Evolutionary conservation across 2,888 invertebrate genomes (phyloP).

Genomic region (Romanomermis culicivorax): DNA sequence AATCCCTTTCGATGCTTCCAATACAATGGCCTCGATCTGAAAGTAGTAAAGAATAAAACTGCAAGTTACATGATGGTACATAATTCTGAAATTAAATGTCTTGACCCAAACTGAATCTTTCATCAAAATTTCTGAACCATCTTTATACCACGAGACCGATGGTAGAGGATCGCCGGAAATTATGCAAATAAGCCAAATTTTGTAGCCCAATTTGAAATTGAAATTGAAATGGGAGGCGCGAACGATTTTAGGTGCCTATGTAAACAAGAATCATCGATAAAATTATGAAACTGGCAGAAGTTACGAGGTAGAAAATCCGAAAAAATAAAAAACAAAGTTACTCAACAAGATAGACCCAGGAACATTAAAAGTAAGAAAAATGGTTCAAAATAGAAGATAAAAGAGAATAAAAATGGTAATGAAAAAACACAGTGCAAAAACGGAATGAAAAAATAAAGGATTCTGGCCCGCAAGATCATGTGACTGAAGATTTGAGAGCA

Average conservation of each 20-base stretch:
- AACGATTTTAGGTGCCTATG: slow-evolving; percentile 72
- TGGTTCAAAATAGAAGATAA: no score
- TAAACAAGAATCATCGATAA: no score
- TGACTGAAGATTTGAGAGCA: no score
- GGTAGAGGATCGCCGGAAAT: slow-evolving; percentile 67
- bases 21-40: not conserved
- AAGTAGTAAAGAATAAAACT: not conserved
- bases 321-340: no score
- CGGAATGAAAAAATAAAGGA: no score
- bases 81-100: not conserved
- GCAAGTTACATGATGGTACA: not conserved
- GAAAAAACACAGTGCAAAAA: no score
- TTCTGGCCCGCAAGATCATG: no score
- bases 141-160: slow-evolving; percentile 77
- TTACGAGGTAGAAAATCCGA: no score
- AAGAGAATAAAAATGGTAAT: no score
- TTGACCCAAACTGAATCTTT: not conserved
- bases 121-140: slow-evolving; percentile 60
- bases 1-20: not conserved
- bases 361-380: no score
- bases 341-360: no score
- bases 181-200: slow-evolving; percentile 70
- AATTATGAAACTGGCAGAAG: no score
- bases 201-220: slow-evolving; percentile 75
- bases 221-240: slow-evolving; percentile 74